Evolutionary conservation across 2,888 invertebrate genomes (phyloP).

Genomic region (Seira musarum): DNA sequence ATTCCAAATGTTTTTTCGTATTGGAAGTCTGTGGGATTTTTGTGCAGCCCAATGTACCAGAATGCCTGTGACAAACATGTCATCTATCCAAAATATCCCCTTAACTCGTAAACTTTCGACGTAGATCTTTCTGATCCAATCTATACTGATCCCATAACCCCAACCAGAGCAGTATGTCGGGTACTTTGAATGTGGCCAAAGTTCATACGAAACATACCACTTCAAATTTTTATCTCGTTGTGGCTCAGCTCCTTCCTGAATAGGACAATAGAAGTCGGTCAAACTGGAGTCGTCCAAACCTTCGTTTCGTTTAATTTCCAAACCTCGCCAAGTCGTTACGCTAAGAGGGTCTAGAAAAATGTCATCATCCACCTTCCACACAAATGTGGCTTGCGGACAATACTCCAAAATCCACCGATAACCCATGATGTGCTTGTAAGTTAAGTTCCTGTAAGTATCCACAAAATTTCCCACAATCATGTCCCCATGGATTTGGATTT

Average conservation of each 20-base stretch:
- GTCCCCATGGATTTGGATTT: slow-evolving; percentile 19
- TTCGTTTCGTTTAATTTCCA: not conserved
- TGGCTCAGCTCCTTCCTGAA: slow-evolving; percentile 54
- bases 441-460: slow-evolving; percentile 86
- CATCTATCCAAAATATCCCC: slow-evolving; percentile 38
- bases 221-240: slow-evolving; percentile 73
- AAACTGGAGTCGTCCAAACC: not conserved
- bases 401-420: slow-evolving; percentile 84
- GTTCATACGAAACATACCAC: slow-evolving; percentile 82
- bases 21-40: not conserved
- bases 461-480: slow-evolving; percentile 77
- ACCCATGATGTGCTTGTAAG: slow-evolving; percentile 88
- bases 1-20: not conserved
- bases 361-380: slow-evolving; percentile 86
- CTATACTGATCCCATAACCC: slow-evolving; percentile 78
- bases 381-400: slow-evolving; percentile 79
- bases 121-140: slow-evolving; percentile 42
- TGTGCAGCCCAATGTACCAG: slow-evolving; percentile 14
- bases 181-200: slow-evolving; percentile 79
- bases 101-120: slow-evolving; percentile 7
- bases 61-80: slow-evolving; percentile 40
- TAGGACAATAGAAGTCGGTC: slow-evolving; percentile 24
- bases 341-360: slow-evolving; percentile 81
- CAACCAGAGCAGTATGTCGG: slow-evolving; percentile 85
- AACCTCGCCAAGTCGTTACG: slow-evolving; percentile 73